phyloP scores from a whole-genome alignment of 1,140 invertebrate species.

The Argopecten irradians region DNA sequence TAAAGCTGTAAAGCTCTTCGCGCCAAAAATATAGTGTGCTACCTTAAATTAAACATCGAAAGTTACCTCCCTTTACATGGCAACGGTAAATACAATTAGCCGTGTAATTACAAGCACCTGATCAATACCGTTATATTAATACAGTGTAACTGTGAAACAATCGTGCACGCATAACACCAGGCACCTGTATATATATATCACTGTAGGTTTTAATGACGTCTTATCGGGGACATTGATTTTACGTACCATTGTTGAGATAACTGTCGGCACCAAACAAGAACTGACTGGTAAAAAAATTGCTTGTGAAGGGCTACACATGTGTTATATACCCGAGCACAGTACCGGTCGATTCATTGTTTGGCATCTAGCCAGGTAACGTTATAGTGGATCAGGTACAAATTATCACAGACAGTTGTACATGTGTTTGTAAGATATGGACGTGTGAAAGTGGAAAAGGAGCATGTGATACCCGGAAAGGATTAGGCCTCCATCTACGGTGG shows the following conservation, averaged over 20 bases:
- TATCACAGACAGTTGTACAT: too few species aligned
- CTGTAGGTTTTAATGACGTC: neutral
- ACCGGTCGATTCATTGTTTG: neutral
- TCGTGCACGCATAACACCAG: neutral
- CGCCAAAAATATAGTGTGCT: neutral
- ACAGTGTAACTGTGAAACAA: neutral
- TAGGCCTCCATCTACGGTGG: neutral
- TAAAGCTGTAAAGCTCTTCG: too few species aligned
- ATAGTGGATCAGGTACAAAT: too few species aligned
- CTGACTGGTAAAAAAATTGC: neutral
- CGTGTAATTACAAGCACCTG: neutral
- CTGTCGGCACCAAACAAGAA: neutral
- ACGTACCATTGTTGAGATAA: too few species aligned
- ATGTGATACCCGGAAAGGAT: neutral
- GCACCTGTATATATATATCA: neutral
- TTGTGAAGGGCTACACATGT: neutral
- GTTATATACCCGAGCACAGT: neutral
- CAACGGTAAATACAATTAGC: neutral
- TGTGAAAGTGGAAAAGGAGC: neutral
- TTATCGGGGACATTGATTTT: neutral
- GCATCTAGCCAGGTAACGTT: neutral
- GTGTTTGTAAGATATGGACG: neutral
- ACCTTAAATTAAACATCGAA: neutral
- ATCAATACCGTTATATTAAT: neutral
- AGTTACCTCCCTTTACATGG: constrained; percentile 5